Percentiles rank a stretch among this genome's conserved stretches.
Conservation (phyloP, 53 echinoderm and acorn worm genomes). For the Henricia sp. region DNA sequence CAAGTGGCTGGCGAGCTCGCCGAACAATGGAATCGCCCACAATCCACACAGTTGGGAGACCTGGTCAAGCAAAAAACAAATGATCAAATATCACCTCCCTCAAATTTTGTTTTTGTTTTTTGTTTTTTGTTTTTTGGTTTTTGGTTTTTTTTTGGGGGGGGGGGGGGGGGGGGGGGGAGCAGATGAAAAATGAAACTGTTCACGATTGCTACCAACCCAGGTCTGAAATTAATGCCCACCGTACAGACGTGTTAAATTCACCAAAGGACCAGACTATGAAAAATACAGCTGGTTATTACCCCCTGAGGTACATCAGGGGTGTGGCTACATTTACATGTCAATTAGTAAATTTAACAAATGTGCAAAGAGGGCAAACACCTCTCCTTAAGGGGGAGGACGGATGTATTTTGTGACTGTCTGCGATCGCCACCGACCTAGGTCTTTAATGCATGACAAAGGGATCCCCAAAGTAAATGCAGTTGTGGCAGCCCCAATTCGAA, state of each 20-base stretch:
- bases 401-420: constrained; percentile 1
- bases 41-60: neutral
- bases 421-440: constrained; percentile 9
- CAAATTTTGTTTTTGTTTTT: too few relatives aligned
- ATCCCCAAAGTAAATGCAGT: neutral
- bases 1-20: neutral
- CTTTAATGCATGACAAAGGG: neutral
- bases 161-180: too few relatives aligned
- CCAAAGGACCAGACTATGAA: neutral
- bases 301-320: neutral
- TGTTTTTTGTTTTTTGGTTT: too few relatives aligned
- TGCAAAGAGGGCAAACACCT: too few relatives aligned
- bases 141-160: too few relatives aligned
- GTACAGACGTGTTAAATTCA: too few relatives aligned
- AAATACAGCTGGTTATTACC: neutral
- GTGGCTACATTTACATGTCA: neutral
- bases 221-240: too few relatives aligned
- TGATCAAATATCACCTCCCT: too few relatives aligned
- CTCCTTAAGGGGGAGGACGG: too few relatives aligned
- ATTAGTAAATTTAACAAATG: neutral
- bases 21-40: constrained; percentile 12
- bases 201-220: too few relatives aligned
- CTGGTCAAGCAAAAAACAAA: neutral
- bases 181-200: too few relatives aligned
- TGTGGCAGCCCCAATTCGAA: constrained; percentile 9